These are phyloP conservation scores for Prinia subflava DNA, from an alignment of 2,113 vertebrate species.

Conservation along the genomic window DNA sequence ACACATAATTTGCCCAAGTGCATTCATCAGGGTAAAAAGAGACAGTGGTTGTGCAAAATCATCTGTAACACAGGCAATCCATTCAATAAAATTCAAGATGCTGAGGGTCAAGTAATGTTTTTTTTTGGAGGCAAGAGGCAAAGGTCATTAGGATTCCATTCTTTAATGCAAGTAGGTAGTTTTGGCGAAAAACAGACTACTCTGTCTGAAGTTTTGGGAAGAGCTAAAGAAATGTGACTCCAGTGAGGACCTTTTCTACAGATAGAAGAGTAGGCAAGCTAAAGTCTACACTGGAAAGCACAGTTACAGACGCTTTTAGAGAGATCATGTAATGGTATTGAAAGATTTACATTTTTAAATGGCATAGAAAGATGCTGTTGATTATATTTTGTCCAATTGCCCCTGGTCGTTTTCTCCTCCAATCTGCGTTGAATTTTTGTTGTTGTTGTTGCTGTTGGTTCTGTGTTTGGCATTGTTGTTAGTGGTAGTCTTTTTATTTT, in stretches of 20 bases:
- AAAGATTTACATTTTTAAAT: neutral
- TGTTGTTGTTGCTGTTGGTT: neutral
- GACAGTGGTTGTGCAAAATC: neutral
- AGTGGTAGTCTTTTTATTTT: neutral
- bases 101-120: neutral
- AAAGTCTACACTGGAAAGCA: neutral
- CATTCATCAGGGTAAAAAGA: neutral
- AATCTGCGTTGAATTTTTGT: neutral
- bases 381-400: neutral
- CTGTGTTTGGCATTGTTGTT: accelerated
- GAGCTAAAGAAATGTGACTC: neutral
- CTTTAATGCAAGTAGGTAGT: neutral
- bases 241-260: neutral
- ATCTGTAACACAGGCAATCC: neutral
- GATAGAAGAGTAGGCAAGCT: neutral
- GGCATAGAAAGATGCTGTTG: neutral
- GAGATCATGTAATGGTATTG: neutral
- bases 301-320: neutral
- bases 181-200: neutral
- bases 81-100: neutral
- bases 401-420: neutral
- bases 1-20: neutral
- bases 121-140: neutral
- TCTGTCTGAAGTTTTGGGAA: neutral
- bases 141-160: neutral